Evolutionary conservation across 2,113 vertebrate genomes (phyloP).

Genomic region (Carollia perspicillata): DNA sequence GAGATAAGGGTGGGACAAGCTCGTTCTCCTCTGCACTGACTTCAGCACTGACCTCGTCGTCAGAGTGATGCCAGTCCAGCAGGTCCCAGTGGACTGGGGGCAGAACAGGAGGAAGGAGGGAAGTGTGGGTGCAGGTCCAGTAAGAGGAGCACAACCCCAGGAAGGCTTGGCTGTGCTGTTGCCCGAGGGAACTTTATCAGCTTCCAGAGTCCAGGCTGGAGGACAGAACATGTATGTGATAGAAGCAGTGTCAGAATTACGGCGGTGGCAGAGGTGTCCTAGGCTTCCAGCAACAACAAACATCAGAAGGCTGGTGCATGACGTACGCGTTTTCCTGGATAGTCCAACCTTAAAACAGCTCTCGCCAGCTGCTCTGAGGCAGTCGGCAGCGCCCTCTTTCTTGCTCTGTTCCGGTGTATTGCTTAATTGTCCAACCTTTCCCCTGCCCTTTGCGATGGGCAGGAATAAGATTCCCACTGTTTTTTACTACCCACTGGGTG

Average conservation of each 20-base stretch:
- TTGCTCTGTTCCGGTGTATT: background rate
- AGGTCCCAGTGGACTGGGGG: background rate
- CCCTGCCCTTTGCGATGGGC: conserved; percentile 44
- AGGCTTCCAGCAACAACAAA: background rate
- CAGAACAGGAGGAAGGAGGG: background rate
- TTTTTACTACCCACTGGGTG: background rate
- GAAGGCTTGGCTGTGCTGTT: background rate
- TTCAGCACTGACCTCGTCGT: background rate
- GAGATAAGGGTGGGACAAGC: background rate
- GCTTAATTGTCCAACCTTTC: conserved; percentile 35
- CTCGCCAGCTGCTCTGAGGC: background rate
- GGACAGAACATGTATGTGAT: background rate
- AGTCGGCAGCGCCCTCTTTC: background rate
- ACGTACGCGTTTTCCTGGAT: background rate
- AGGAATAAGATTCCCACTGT: conserved; percentile 18
- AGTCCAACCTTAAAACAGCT: background rate
- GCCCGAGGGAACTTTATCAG: background rate
- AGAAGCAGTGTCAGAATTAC: background rate
- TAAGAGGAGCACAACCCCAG: background rate
- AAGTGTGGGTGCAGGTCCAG: background rate
- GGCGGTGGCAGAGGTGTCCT: background rate
- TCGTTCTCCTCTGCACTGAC: background rate
- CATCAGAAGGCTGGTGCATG: background rate
- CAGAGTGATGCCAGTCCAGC: background rate
- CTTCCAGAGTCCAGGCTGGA: background rate